phyloP scores from a whole-genome alignment of 2,888 invertebrate species.

The Sabatieria punctata region DNA sequence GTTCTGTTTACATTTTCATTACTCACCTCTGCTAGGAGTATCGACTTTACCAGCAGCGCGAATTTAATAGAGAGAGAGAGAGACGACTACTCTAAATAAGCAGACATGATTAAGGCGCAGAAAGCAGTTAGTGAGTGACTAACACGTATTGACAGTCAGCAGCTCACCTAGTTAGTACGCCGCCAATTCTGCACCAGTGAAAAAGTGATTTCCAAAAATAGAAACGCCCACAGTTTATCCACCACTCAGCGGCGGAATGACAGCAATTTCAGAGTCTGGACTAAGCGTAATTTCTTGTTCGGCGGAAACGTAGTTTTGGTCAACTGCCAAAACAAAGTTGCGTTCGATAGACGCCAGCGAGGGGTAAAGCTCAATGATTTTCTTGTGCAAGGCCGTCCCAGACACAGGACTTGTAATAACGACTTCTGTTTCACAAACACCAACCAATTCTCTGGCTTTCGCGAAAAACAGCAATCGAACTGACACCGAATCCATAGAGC shows the following conservation, averaged over 20 bases:
- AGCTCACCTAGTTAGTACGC: too few species aligned
- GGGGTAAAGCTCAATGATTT: background rate
- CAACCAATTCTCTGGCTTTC: constrained; percentile 1
- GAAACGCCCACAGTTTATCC: constrained; percentile 2
- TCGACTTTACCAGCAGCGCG: too few species aligned
- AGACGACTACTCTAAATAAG: too few species aligned
- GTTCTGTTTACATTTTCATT: too few species aligned
- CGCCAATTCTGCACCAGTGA: too few species aligned
- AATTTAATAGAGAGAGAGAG: too few species aligned
- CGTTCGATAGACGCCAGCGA: background rate
- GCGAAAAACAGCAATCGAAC: constrained; percentile 2
- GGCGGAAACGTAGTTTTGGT: background rate
- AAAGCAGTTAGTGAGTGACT: too few species aligned
- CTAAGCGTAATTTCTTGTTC: background rate
- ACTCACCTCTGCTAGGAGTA: too few species aligned
- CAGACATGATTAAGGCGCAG: too few species aligned
- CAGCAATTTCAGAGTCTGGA: constrained; percentile 1
- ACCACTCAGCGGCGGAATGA: constrained; percentile 7
- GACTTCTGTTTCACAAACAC: background rate
- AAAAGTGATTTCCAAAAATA: too few species aligned
- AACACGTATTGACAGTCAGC: too few species aligned
- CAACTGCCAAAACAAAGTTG: constrained; percentile 2
- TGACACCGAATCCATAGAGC: background rate
- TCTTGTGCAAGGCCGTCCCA: background rate
- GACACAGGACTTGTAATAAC: background rate